A percentile compares a stretch with the other conserved stretches of the same genome.
phyloP scores from a whole-genome alignment of 2,797 vertebrate species.

The Perodicticus potto region DNA sequence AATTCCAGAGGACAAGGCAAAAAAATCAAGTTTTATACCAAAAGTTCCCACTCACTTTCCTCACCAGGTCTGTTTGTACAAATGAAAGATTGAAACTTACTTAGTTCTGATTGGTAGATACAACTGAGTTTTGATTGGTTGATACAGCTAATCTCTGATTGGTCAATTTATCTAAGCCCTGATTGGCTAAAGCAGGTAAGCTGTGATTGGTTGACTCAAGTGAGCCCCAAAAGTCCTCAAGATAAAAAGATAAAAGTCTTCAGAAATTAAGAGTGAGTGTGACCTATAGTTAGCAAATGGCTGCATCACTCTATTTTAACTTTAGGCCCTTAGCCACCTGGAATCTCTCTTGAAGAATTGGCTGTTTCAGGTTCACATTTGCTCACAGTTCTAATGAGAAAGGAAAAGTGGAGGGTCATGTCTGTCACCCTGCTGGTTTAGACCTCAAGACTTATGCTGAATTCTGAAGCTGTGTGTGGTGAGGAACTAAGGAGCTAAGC shows the following conservation, averaged over 20 bases:
- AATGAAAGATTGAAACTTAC: background rate
- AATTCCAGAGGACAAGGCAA: background rate
- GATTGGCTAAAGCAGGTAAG: background rate
- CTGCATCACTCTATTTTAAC: background rate
- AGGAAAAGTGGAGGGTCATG: background rate
- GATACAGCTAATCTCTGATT: background rate
- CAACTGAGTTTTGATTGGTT: background rate
- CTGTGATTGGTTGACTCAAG: background rate
- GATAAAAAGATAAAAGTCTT: background rate
- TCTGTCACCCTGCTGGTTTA: background rate
- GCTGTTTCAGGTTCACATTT: background rate
- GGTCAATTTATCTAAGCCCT: background rate
- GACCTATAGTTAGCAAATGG: background rate
- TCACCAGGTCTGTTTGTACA: background rate
- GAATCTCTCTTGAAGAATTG: background rate
- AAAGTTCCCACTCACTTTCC: background rate
- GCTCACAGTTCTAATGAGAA: background rate
- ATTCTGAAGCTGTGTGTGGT: background rate
- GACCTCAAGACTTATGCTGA: background rate
- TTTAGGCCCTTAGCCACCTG: background rate
- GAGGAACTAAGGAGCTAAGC: background rate
- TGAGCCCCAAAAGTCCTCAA: background rate
- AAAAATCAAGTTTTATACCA: background rate
- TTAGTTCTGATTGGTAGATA: background rate
- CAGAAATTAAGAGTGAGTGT: background rate